phyloP scores from a whole-genome alignment of 2,888 invertebrate species.

The Cantharis nigra region DNA sequence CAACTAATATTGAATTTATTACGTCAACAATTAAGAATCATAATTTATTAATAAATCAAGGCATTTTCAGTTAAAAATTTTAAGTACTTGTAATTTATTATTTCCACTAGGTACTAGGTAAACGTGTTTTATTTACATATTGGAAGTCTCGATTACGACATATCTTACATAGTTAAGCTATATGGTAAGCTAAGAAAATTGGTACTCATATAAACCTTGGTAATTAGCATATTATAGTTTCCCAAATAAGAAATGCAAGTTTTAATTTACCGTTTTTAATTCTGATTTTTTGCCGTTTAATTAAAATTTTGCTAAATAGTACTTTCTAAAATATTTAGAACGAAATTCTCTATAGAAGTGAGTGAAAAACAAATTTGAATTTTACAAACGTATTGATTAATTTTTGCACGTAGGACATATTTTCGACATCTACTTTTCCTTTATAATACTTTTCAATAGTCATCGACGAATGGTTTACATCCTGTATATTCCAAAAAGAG shows the following conservation, averaged over 20 bases:
- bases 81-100: not conserved
- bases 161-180: not conserved
- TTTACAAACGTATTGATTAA: not conserved
- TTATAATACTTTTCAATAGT: not conserved
- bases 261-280: not conserved
- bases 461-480: too few species aligned
- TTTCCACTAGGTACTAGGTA: not conserved
- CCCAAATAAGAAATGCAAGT: not conserved
- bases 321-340: not conserved
- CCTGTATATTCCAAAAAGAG: not conserved
- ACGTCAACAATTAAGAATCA: not conserved
- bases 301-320: not conserved
- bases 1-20: not conserved
- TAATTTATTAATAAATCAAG: not conserved
- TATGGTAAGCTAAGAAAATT: not conserved
- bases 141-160: not conserved
- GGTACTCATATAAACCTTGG: not conserved
- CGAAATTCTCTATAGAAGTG: not conserved
- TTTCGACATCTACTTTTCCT: too few species aligned
- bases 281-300: not conserved
- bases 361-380: not conserved
- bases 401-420: not conserved
- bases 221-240: not conserved
- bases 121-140: not conserved
- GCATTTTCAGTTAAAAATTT: not conserved